phyloP scores from a whole-genome alignment of 1,140 invertebrate genomes.

The Triops longicaudatus region DNA sequence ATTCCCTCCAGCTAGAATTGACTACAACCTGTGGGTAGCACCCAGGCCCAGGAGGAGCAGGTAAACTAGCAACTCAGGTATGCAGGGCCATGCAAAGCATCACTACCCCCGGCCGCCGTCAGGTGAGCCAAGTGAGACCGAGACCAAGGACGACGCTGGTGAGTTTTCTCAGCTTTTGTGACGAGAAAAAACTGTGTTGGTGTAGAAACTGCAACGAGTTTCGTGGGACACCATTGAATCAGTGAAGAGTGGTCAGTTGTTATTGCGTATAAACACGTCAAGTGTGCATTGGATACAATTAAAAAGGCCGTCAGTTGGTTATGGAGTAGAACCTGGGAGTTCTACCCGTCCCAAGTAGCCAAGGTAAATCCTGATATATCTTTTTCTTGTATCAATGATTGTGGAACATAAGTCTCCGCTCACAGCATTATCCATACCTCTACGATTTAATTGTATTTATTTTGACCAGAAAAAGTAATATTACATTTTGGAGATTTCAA shows the following conservation, averaged over 20 bases:
- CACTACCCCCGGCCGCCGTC: constrained; percentile 9
- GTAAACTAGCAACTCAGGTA: constrained; percentile 7
- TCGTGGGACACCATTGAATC: no score
- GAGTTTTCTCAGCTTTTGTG: background rate
- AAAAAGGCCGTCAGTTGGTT: background rate
- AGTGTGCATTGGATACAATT: background rate
- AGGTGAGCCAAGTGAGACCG: constrained; percentile 13
- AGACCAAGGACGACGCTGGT: constrained; percentile 6
- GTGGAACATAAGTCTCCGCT: background rate
- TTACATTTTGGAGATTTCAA: background rate
- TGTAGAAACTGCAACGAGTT: no score
- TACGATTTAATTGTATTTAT: background rate
- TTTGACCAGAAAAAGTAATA: background rate
- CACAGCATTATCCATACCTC: background rate
- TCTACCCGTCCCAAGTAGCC: background rate
- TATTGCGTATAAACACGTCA: background rate
- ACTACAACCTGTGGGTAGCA: constrained; percentile 1
- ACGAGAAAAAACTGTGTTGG: no score
- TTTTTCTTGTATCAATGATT: background rate
- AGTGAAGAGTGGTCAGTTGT: background rate
- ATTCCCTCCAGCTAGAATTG: background rate
- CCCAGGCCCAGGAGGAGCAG: background rate
- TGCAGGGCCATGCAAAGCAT: background rate
- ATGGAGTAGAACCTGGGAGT: background rate
- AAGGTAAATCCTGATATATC: background rate